A percentile compares a stretch with the other conserved stretches of the same genome.
phyloP scores from a whole-genome alignment of 2,797 vertebrate genomes.

The Hemibagrus guttatus region DNA sequence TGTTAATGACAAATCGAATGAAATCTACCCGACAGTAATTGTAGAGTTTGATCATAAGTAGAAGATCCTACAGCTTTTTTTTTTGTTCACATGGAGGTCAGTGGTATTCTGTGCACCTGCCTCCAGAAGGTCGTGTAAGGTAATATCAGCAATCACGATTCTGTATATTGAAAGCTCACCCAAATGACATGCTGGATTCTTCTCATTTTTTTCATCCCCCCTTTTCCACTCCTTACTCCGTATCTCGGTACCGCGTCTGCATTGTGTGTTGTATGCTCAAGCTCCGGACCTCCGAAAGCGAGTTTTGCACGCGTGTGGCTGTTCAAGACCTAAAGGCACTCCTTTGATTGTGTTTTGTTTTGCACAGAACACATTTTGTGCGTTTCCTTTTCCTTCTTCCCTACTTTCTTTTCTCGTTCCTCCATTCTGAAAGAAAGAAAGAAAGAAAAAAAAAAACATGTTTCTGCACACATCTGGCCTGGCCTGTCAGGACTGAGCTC shows the following conservation, averaged over 20 bases:
- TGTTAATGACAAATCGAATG: neutral
- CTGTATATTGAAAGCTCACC: constrained; percentile 59
- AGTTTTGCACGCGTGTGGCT: constrained; percentile 2
- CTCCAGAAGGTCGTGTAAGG: constrained; percentile 56
- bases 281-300: constrained; percentile 28
- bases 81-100: constrained; percentile 16
- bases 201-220: constrained; percentile 65
- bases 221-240: constrained; percentile 6
- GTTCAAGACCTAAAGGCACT: constrained; percentile 3
- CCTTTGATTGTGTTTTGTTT: constrained; percentile 34
- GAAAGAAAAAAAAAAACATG: constrained; percentile 42
- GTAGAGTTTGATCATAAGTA: neutral
- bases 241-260: neutral
- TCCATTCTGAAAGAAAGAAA: constrained; percentile 11
- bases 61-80: neutral
- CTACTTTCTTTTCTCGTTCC: constrained; percentile 5
- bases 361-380: constrained; percentile 8
- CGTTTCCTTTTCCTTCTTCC: neutral
- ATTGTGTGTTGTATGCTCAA: constrained; percentile 29
- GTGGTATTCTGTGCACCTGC: constrained; percentile 20
- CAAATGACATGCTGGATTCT: constrained; percentile 69
- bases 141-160: constrained; percentile 63
- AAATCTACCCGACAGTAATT: neutral
- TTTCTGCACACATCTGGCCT: constrained; percentile 58
- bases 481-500: constrained; percentile 51